Evolutionary conservation across 1,140 invertebrate species (phyloP), one percentile per base, ranked within the genome.

Genomic region (Drosophila ironensis): DNA sequence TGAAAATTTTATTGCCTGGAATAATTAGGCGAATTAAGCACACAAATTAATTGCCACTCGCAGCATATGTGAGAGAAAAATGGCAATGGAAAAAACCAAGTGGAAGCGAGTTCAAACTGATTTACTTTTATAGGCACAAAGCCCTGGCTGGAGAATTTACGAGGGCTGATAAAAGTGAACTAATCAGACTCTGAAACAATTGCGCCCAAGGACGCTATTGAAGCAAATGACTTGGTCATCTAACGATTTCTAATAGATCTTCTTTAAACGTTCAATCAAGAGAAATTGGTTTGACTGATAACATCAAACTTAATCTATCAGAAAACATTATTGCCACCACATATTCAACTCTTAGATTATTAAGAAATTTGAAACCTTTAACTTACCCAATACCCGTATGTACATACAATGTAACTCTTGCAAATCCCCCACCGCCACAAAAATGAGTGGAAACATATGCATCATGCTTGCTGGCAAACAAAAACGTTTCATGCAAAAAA

Each of bases 11-110:
- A 84, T 84, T 80, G 80, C 80, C 53, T 54, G 80, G 80, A 84
- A 84, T 84, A 84, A 84, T 86, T 84, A 86, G 74, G 51, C 72
- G 80, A 84, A 84, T 80, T 84, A 86, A 84, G 80, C 70, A 48
- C 73, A 78, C 78, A 78, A 84, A 82, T 82, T 82, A 82, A 82
- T 82, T 82, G 78, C 69, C 73, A 37, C 50, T 63, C 52, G 38
- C 25, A 47, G 53, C 78, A 82, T 82, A 86, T 82, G 78, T 84
- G 78, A 37, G 51, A 63, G 53, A 69, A 72, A 73, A 59, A 57
- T 37, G 17, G 8, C 50, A 8, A 52, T 12, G 44, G 19, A 35
- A 27, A 14, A 48, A 19, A 46, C 27, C 5, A 5, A 19, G 28
- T 20, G n/a, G n/a, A n/a, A 20, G 24, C n/a, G 19, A 61, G 72